A percentile compares a stretch with the other conserved stretches of the same genome.
Conservation (phyloP, 1,140 invertebrate species). For the Drosophila nigromelanica region DNA sequence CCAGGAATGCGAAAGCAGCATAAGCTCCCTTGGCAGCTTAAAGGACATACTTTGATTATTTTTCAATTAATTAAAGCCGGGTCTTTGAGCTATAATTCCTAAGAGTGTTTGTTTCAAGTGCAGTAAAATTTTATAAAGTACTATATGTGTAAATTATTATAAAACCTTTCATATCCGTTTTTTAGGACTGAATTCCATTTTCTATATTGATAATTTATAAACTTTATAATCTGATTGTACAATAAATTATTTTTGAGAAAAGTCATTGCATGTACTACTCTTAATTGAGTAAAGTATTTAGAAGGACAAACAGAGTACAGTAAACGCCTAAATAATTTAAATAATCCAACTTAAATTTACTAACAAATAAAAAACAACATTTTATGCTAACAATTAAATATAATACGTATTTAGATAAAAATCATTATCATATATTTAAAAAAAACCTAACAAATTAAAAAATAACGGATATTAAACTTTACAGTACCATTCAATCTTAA, state of each 20-base stretch:
- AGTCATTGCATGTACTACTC: neutral
- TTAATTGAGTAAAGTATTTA: neutral
- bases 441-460: neutral
- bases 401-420: slow-evolving; percentile 10
- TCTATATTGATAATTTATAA: slow-evolving; percentile 30
- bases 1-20: slow-evolving; percentile 21
- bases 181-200: slow-evolving; percentile 61
- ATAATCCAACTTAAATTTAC: neutral
- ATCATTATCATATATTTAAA: neutral
- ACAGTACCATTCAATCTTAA: neutral
- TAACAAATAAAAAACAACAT: neutral
- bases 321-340: neutral
- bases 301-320: neutral
- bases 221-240: slow-evolving; percentile 15
- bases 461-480: neutral
- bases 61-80: slow-evolving; percentile 1
- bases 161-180: slow-evolving; percentile 61
- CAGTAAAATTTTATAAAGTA: neutral
- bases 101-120: neutral
- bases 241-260: slow-evolving; percentile 3
- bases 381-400: slow-evolving; percentile 1
- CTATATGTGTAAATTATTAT: slow-evolving; percentile 12
- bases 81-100: neutral
- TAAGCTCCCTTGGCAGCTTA: slow-evolving; percentile 1
- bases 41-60: neutral